Evolutionary conservation across 2,113 vertebrate species (phyloP), one percentile per base, ranked within the genome.

Genomic region (Podarcis cretensis): DNA sequence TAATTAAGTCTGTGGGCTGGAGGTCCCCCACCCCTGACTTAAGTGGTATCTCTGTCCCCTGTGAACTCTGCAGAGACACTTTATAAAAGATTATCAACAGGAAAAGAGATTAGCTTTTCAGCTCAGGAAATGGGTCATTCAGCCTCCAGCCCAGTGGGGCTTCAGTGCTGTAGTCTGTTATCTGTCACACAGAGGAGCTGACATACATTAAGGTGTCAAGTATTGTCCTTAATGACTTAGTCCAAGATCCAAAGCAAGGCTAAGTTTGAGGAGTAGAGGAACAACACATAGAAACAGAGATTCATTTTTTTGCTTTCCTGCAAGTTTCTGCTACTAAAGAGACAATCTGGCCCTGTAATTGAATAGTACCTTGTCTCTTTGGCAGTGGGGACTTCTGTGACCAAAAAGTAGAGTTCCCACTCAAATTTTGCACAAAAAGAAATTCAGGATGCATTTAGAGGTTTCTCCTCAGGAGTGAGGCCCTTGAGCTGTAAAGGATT

Each of bases 21-120:
- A 54, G 48, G 48, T 54, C 48, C 48, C 48, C 10, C 48, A 54
- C 48, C 48, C 48, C 4, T 71, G 90, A 90, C 78, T 87, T 89
- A 69, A 90, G 68, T 1, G 83, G 63, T 57, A 14, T 85, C 86
- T 73, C 57, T 90, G 71, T 59, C 84, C 40, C 57, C 79, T 83
- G 71, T 59, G 73, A 89, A 85, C 86, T 76, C 57, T 87, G 85
- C 85, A 74, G 90, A 82, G 90, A 75, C 92, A 74, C 83, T 87
- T 92, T 90, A 90, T 21, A 20, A 90, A 84, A 93, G 88, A 90
- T 94, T 91, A 92, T 75, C 85, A 87, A 89, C 85, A 91, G 81
- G 75, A 68, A 69, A n/a, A 90, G 81, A 78, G 85, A 88, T 59
- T 87, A 82, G 74, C 88, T 83, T 54, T 20, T 75, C 71, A 83